phyloP scores from a whole-genome alignment of 2,113 vertebrate species.

The Silurus meridionalis region DNA sequence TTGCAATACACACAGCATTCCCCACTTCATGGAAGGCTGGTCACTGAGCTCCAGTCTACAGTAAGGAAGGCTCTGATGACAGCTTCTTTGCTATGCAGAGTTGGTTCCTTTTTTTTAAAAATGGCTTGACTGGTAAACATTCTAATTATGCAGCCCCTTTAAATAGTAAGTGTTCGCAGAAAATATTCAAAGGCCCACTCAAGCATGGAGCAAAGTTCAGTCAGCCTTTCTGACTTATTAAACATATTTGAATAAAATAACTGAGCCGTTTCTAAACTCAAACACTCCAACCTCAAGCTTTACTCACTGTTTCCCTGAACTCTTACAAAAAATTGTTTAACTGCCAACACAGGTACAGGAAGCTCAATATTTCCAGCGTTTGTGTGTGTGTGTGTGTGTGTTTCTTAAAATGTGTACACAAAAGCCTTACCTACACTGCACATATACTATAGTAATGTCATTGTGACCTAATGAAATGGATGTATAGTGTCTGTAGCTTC shows the following conservation, averaged over 20 bases:
- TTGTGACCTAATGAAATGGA: neutral
- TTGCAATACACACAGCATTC: neutral
- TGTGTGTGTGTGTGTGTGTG: conserved; percentile 34
- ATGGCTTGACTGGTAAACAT: neutral
- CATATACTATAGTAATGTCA: neutral
- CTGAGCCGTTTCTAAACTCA: conserved; percentile 18
- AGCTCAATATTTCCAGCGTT: conserved; percentile 51
- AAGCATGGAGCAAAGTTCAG: neutral
- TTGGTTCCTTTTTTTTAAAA: neutral
- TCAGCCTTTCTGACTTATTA: neutral
- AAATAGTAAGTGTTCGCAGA: neutral
- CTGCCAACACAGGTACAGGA: conserved; percentile 46
- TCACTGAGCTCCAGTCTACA: neutral
- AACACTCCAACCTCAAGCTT: conserved; percentile 29
- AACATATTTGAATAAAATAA: conserved; percentile 4
- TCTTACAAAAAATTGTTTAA: conserved; percentile 46
- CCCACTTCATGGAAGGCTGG: neutral
- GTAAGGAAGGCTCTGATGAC: neutral
- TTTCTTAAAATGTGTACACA: conserved; percentile 29
- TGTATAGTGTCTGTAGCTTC: neutral
- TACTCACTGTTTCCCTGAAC: conserved; percentile 41
- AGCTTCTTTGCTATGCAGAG: neutral
- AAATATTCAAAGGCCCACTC: neutral
- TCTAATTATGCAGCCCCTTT: neutral
- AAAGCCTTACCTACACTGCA: neutral